Base-by-base conservation (phyloP, 2,113 vertebrate genomes). In the Clarias batrachus region DNA sequence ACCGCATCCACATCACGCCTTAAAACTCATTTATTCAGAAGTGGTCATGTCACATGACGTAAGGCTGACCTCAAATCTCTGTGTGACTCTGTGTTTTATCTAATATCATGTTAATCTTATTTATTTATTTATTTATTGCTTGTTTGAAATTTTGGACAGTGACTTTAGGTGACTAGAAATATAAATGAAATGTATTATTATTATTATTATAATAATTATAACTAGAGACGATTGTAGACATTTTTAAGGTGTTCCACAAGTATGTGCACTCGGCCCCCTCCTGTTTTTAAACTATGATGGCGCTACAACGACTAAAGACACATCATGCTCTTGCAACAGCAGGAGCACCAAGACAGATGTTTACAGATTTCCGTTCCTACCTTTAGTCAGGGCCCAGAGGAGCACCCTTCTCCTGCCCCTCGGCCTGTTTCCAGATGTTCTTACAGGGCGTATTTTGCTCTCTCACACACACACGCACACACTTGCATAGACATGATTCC, bases 281-380 rank as follows among this genome's bases (percentile, higher is more conserved):
- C 57, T n/a, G 41, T n/a, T 76, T 71, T 73, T 25, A n/a, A 76
- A 23, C 3, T 41, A n/a, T 25, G 23, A 76, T 52, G 66, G 2
- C 0, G 16, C 27, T 19, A 33, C 66, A 19, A 41, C 73, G 66
- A 91, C 79, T 86, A 84, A 33, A 77, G 63, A 90, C 76, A 84
- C 77, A 60, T 62, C 54, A 83, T 1, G 3, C 41, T 1, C 70
- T 41, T 68, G 52, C 80, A 63, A 48, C 41, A 86, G 76, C 0
- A 93, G 81, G 68, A 63, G 83, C 56, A 33, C 19, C 66, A 30
- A 86, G 56, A 84, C 63, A 92, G 94, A 94, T 60, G 52, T 91
- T 66, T 85, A 30, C 66, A 68, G 65, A 5, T 66, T 66, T 14
- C 14, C 6, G 90, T 90, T 86, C 86, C 86, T 91, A 87, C 93